Base-by-base conservation (phyloP, 2,888 invertebrate species). In the Heteromurus nitidus region DNA sequence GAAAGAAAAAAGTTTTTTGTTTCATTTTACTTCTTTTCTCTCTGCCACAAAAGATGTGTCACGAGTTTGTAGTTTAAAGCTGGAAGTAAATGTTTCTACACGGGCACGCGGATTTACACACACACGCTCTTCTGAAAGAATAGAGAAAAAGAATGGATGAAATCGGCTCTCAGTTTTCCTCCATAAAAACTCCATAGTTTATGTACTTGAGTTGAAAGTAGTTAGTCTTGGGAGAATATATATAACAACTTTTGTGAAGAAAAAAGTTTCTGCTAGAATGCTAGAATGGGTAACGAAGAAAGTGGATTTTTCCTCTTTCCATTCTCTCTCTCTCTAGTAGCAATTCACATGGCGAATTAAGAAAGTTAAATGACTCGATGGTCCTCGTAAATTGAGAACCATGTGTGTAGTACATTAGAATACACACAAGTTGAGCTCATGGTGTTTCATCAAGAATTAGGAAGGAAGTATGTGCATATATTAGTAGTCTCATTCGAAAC, bases 331-430 rank as follows among this genome's bases (percentile, higher is more conserved):
- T 64, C 65, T 73, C 28, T 24, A 50, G 64, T 60, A 36, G 64
- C 70, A 60, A 72, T 83, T 70, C 75, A 64, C 55, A 70, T 70
- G 75, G 68, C 70, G 81, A 81, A 81, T 81, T 77, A 79, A 84
- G 79, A 75, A 81, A 81, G 80, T 69, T 81, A 81, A 81, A 81
- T 81, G 80, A 74, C 77, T 77, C 69, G 82, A 84, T 83, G 83
- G 82, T 72, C 77, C 84, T 84, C 85, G 68, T 85, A 84, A 85
- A 85, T 85, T 84, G 83, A 80, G 74, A 76, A 55, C 74, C 81
- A 81, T 81, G 75, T 80, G 75, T 79, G 70, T 20, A 73, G 31
- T 60, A 26, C 55, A 72, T 72, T 70, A 50, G 11, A 58, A 24
- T 3, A 64, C n/a, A n/a, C 47, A 31, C 55, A 69, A 69, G 55